These are phyloP conservation scores for Priocnemis perturbator DNA, from an alignment of 2,888 invertebrate genomes.

Conservation along the genomic window DNA sequence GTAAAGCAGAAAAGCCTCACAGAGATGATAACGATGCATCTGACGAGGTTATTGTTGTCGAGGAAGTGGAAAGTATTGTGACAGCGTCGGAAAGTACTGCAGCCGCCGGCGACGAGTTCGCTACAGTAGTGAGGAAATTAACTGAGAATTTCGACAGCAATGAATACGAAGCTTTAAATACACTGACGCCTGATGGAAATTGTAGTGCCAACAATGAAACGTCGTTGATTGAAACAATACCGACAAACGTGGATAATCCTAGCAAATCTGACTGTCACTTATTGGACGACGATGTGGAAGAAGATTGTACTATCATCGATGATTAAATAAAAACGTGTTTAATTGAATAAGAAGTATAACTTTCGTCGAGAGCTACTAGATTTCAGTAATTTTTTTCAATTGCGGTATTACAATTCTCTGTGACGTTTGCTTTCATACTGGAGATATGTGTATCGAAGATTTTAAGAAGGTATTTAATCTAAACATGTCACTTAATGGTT, in stretches of 20 bases:
- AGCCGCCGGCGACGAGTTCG: constrained; percentile 31
- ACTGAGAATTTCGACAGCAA: constrained; percentile 35
- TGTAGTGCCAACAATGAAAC: background rate
- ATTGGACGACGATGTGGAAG: constrained; percentile 23
- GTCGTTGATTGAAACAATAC: background rate
- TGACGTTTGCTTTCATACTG: too few species aligned
- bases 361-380: too few species aligned
- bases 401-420: too few species aligned
- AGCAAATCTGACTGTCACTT: background rate
- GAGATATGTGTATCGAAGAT: too few species aligned
- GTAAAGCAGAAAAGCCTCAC: background rate
- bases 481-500: too few species aligned
- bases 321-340: constrained; percentile 33
- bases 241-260: background rate
- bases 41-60: too few species aligned
- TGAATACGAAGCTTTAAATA: background rate
- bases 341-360: background rate
- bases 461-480: too few species aligned
- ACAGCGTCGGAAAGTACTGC: background rate
- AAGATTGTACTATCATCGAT: constrained; percentile 53
- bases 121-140: constrained; percentile 53
- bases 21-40: too few species aligned
- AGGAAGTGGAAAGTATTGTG: too few species aligned
- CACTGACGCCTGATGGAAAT: background rate
- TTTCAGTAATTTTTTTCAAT: too few species aligned